Evolutionary conservation across 2,113 vertebrate genomes (phyloP).

Genomic region (Nyctereutes procyonoides): DNA sequence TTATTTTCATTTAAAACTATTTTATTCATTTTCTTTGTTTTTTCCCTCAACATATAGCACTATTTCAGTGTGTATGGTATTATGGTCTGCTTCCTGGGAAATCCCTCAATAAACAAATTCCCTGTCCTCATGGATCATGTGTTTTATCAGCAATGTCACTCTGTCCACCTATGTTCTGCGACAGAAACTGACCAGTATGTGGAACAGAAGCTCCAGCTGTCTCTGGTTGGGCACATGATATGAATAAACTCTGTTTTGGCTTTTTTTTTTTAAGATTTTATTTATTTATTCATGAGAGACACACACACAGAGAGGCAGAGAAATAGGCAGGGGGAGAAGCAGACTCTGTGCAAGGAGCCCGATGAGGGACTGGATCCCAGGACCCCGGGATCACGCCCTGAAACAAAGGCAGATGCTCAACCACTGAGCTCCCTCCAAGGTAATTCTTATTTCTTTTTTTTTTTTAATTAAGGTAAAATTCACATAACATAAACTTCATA

Average conservation of each 20-base stretch:
- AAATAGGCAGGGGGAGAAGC: no score
- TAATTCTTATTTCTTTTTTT: neutral
- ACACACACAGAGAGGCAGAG: no score
- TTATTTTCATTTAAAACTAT: neutral
- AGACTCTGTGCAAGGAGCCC: no score
- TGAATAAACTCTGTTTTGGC: neutral
- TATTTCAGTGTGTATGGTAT: neutral
- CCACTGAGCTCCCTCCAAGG: no score
- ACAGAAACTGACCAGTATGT: neutral
- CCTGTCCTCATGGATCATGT: neutral
- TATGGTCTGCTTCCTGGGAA: neutral
- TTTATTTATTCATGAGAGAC: no score
- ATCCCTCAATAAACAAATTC: neutral
- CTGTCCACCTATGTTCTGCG: neutral
- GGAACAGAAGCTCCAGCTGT: neutral
- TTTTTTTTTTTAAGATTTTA: neutral
- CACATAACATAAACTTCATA: neutral
- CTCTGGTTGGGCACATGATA: neutral
- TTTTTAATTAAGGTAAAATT: neutral
- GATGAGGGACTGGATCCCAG: no score
- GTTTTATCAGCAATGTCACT: neutral
- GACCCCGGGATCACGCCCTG: no score
- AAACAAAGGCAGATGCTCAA: no score
- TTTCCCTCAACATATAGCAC: neutral
- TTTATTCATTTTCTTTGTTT: neutral